A percentile compares a stretch with the other conserved stretches of the same genome.
phyloP scores from a whole-genome alignment of 2,888 invertebrate genomes.

The Coelinius sp. region DNA sequence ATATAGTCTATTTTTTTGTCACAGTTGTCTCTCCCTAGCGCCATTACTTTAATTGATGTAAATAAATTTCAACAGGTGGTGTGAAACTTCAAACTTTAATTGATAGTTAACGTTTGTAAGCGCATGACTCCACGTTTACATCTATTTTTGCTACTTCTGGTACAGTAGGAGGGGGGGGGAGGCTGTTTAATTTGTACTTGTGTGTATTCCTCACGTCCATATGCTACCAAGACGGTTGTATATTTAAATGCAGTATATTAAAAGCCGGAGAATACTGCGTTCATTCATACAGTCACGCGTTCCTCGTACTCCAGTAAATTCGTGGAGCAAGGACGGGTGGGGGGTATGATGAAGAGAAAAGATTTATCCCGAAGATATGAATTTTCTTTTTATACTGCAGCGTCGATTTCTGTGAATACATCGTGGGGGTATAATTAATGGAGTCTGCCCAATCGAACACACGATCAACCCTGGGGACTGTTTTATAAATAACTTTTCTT shows the following conservation, averaged over 20 bases:
- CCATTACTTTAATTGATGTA: conserved; percentile 17
- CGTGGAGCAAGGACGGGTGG: neutral
- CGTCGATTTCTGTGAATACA: conserved; percentile 54
- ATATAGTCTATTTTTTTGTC: neutral
- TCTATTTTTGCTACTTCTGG: conserved; percentile 10
- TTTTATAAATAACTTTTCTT: conserved; percentile 56
- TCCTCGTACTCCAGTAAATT: conserved; percentile 24
- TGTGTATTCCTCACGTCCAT: neutral
- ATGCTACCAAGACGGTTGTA: neutral
- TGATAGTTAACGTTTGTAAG: conserved; percentile 11
- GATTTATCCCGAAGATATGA: conserved; percentile 10
- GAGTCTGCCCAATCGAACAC: conserved; percentile 54
- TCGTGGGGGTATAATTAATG: conserved; percentile 60
- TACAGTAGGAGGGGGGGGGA: neutral
- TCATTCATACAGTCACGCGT: conserved; percentile 55
- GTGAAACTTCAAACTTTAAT: conserved; percentile 22
- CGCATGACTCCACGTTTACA: neutral
- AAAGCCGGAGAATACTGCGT: conserved; percentile 51
- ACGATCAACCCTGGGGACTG: conserved; percentile 43
- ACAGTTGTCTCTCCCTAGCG: neutral
- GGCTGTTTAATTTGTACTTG: neutral
- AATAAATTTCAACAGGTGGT: conserved; percentile 26
- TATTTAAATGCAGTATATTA: conserved; percentile 11
- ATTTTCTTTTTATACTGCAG: neutral
- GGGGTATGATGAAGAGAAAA: conserved; percentile 7